Base-by-base conservation (phyloP, 1,140 invertebrate species). In the Charaxes varanes region DNA sequence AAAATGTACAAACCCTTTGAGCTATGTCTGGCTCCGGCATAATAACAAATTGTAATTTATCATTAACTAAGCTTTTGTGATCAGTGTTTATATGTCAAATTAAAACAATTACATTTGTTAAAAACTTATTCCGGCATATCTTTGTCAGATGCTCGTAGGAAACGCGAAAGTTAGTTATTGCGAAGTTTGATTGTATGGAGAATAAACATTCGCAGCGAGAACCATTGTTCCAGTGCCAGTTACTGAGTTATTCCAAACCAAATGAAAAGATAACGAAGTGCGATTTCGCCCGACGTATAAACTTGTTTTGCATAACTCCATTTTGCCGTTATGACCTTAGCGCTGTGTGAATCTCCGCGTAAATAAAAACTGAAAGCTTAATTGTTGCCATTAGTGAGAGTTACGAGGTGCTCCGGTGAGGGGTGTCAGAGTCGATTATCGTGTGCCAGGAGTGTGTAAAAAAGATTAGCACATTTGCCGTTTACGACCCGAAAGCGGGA, bases 391-490 rank as follows among this genome's bases (percentile, higher is more conserved):
- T 73, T 73, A 70, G 52, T 41, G 31, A 26, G 53, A 62, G 54
- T 62, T 65, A 66, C 53, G 61, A 59, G 38, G 45, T 57, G 42
- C 53, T 45, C 36, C 36, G 38, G 38, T 13, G 41, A 41, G 41
- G 50, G 55, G 38, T 56, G 66, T 69, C 69, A 65, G 54, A 65
- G 42, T 62, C 58, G 53, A 54, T 66, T 72, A 68, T 70, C 68
- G 62, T 70, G 62, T 60, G 59, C 52, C 52, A 53, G 44, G 48
- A 50, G 55, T 53, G 53, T 65, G 68, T 77, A 76, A 79, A 73
- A 78, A 77, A 79, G 68, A 81, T 81, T 79, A 81, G 68, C 70
- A 76, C 72, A 73, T 76, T 81, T 71, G 43, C 57, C 58, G 68
- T 79, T 79, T 79, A 77, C 77, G 68, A 77, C 45, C 57, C 66